These are phyloP conservation scores for Anthoptus insignis DNA, from an alignment of 2,888 invertebrate genomes.

Conservation along the genomic window DNA sequence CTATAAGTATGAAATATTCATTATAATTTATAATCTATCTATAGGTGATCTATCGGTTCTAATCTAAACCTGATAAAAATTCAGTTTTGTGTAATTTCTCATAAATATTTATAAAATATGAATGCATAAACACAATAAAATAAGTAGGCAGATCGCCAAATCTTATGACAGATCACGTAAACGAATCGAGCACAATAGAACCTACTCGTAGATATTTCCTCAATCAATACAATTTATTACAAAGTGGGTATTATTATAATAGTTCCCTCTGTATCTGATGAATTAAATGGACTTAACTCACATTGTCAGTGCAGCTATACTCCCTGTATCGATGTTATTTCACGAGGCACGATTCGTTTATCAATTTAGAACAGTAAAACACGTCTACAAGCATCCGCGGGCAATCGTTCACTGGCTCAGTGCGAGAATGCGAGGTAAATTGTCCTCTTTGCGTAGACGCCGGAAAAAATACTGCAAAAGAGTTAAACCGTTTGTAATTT, in stretches of 20 bases:
- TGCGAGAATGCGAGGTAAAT: constrained; percentile 3
- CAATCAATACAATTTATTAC: constrained; percentile 2
- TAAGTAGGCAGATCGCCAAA: constrained; percentile 30
- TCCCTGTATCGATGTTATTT: neutral
- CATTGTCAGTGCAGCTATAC: constrained; percentile 19
- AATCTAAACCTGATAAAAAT: too few species aligned
- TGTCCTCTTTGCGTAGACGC: constrained; percentile 30
- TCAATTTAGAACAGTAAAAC: constrained; percentile 16
- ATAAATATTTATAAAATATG: constrained; percentile 32
- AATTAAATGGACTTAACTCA: constrained; percentile 23
- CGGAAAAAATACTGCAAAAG: constrained; percentile 26
- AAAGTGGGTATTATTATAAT: too few species aligned
- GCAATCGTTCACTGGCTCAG: constrained; percentile 40
- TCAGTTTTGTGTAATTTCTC: neutral
- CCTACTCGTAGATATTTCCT: constrained; percentile 14
- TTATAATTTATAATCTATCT: too few species aligned
- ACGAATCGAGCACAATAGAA: constrained; percentile 1
- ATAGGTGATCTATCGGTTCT: too few species aligned
- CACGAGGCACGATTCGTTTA: neutral
- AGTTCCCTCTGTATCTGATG: neutral
- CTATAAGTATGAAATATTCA: too few species aligned
- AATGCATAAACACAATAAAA: constrained; percentile 4
- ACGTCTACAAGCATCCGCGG: constrained; percentile 35
- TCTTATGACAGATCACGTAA: constrained; percentile 7
- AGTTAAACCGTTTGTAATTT: constrained; percentile 9